Base-by-base conservation (phyloP, 1,140 invertebrate species). In the Mercenaria mercenaria region DNA sequence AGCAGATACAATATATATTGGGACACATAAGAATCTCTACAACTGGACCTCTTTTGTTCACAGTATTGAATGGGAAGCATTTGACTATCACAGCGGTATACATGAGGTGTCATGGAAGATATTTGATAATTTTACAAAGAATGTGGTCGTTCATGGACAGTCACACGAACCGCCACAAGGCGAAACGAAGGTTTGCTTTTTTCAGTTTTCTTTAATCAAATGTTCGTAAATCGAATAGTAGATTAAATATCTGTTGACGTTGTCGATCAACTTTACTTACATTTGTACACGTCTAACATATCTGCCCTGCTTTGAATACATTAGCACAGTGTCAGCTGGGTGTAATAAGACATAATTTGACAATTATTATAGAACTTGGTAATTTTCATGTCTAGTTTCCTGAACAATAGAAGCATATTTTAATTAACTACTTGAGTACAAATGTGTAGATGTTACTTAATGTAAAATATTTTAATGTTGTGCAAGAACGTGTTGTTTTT, bases 11-110 rank as follows among this genome's bases (percentile, higher is more conserved):
- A n/a, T n/a, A n/a, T n/a, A n/a, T n/a, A n/a, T n/a, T n/a, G n/a
- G n/a, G n/a, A n/a, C n/a, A n/a, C n/a, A n/a, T n/a, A n/a, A n/a
- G n/a, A n/a, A n/a, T n/a, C n/a, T n/a, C n/a, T 47, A 47, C 15
- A 47, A 47, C 15, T 47, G 6, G 15, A 8, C 15, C 15, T 8
- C 15, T 47, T 15, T 47, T 47, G 43, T 6, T 47, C 15, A 8
- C 86, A 92, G 92, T 3, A 89, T 92, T 34, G 92, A 92, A 59
- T 92, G 92, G 92, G 88, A 86, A 69, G 89, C 87, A 0, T 92
- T 79, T 85, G 92, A 92, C 56, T 56, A 77, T 32, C 89, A 92
- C 80, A 92, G 92, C 50, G 92, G 92, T 26, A 50, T 92, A 47
- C 32, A 90, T n/a, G 89, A 74, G 29, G 80, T 92, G 1, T 69